Conservation (phyloP, 2,113 vertebrate species). For the Thunnus maccoyii region DNA sequence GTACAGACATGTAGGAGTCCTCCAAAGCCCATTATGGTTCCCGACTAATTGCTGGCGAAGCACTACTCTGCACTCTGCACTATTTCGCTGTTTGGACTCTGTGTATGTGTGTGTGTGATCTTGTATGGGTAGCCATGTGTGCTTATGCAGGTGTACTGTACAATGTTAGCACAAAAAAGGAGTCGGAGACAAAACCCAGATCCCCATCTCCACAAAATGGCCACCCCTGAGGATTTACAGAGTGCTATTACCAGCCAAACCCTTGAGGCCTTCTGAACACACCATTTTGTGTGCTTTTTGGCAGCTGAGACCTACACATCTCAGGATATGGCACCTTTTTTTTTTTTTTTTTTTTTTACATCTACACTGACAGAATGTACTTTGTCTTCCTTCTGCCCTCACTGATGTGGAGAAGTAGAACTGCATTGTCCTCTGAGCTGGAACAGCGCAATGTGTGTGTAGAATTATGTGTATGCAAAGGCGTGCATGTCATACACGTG, state of each 20-base stretch:
- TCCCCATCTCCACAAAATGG: conserved; percentile 54
- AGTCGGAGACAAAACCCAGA: conserved; percentile 65
- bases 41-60: conserved; percentile 26
- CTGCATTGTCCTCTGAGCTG: conserved; percentile 16
- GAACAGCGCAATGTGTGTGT: conserved; percentile 5
- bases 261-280: conserved; percentile 61
- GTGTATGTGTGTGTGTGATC: conserved; percentile 19
- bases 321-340: conserved; percentile 41
- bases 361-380: conserved; percentile 46
- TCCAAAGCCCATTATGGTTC: conserved; percentile 8
- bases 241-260: conserved; percentile 59
- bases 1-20: conserved; percentile 23
- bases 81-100: conserved; percentile 19
- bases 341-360: conserved; percentile 27
- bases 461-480: neutral
- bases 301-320: conserved; percentile 31
- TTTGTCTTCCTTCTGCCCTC: conserved; percentile 49
- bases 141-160: conserved; percentile 64
- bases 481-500: neutral
- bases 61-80: neutral
- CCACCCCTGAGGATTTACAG: conserved; percentile 59
- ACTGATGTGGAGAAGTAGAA: conserved; percentile 21
- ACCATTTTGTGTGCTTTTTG: conserved; percentile 36
- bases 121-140: conserved; percentile 22
- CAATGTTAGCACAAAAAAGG: conserved; percentile 46